phyloP scores from a whole-genome alignment of 1,140 invertebrate species.

The Limonius californicus region DNA sequence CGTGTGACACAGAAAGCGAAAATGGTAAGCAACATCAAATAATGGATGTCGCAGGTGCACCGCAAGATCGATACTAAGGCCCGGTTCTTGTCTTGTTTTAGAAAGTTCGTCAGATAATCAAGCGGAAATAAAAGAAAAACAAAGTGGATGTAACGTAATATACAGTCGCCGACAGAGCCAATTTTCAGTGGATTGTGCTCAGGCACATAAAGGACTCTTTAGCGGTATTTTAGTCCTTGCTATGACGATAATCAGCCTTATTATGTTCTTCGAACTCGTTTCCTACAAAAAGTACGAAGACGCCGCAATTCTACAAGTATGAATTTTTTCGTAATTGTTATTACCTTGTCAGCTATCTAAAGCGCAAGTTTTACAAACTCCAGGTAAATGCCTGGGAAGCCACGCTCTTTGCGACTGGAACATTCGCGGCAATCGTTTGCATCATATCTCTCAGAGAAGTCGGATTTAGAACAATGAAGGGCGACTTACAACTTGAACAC shows the following conservation, averaged over 20 bases:
- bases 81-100: not conserved
- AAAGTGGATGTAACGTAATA: conserved; percentile 27
- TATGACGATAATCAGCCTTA: conserved; percentile 66
- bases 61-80: not conserved
- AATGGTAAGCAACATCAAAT: not conserved
- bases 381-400: too few species aligned
- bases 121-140: conserved; percentile 21
- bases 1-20: not conserved
- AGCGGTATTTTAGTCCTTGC: conserved; percentile 64
- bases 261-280: conserved; percentile 69
- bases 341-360: too few species aligned
- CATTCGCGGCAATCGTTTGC: too few species aligned
- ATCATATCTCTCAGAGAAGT: too few species aligned
- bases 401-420: too few species aligned
- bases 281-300: conserved; percentile 59
- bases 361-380: too few species aligned
- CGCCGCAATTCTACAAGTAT: conserved; percentile 56
- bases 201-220: conserved; percentile 67
- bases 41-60: not conserved
- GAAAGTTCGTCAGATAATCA: not conserved
- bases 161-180: conserved; percentile 49
- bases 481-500: too few species aligned
- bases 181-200: conserved; percentile 69
- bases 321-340: not conserved
- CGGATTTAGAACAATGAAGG: too few species aligned